A percentile compares a stretch with the other conserved stretches of the same genome.
These are phyloP conservation scores for Nasonia vitripennis DNA, from an alignment of 1,140 invertebrate genomes.

Conservation along the genomic window DNA sequence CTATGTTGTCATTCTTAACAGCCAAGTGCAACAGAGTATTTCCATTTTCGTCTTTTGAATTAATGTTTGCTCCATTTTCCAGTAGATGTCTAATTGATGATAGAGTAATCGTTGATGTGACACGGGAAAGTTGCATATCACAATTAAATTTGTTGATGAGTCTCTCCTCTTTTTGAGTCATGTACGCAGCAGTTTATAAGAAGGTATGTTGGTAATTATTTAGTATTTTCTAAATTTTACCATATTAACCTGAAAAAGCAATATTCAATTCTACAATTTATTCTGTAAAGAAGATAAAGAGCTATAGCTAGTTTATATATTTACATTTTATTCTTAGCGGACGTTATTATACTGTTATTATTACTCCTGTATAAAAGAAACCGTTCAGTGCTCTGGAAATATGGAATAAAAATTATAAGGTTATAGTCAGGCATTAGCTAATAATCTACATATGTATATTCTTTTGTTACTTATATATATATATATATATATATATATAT, in stretches of 20 bases:
- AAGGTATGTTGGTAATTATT: not conserved
- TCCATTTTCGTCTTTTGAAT: slow-evolving; percentile 46
- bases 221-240: not conserved
- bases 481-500: too few relatives aligned
- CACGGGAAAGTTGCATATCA: slow-evolving; percentile 21
- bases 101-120: not conserved
- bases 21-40: slow-evolving; percentile 51
- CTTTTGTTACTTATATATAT: too few relatives aligned
- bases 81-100: slow-evolving; percentile 42
- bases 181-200: not conserved
- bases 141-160: slow-evolving; percentile 10
- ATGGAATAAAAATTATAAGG: not conserved
- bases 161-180: slow-evolving; percentile 24
- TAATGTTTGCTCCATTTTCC: slow-evolving; percentile 25
- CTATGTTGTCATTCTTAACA: slow-evolving; percentile 38
- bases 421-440: too few relatives aligned
- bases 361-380: not conserved
- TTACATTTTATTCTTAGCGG: not conserved
- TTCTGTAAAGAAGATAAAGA: not conserved
- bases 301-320: too few relatives aligned
- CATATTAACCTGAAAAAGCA: not conserved
- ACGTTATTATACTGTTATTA: not conserved
- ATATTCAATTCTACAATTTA: not conserved
- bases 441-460: too few relatives aligned
- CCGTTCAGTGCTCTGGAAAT: not conserved